phyloP scores from a whole-genome alignment of 2,888 invertebrate genomes.

The Patella caerulea region DNA sequence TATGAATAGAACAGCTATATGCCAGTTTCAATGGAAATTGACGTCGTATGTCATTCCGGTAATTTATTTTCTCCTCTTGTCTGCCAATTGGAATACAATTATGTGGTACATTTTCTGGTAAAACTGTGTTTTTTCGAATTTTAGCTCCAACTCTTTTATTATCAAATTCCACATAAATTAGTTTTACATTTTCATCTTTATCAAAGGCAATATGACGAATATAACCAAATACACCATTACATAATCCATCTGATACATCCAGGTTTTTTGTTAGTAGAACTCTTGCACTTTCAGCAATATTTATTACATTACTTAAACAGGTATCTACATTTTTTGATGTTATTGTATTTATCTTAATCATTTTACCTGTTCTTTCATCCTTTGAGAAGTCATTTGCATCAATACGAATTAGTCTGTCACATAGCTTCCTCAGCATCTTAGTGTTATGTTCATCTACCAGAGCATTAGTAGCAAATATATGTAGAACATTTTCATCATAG shows the following conservation, averaged over 20 bases:
- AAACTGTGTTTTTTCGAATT: background rate
- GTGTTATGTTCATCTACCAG: slow-evolving; percentile 16
- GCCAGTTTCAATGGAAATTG: slow-evolving; percentile 22
- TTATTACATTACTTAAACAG: background rate
- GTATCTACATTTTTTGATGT: background rate
- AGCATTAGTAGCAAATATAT: slow-evolving; percentile 18
- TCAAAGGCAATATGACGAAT: background rate
- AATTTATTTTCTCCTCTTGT: slow-evolving; percentile 14
- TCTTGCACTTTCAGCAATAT: slow-evolving; percentile 20
- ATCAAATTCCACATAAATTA: slow-evolving; percentile 18
- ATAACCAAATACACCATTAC: slow-evolving; percentile 25
- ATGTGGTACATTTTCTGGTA: background rate
- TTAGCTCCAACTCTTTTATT: slow-evolving; percentile 11
- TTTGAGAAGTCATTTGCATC: slow-evolving; percentile 18
- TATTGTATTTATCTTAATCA: background rate
- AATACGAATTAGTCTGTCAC: background rate
- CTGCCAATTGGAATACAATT: background rate
- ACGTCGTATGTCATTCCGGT: slow-evolving; percentile 1
- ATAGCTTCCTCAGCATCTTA: background rate
- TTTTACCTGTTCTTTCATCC: background rate
- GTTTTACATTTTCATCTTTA: background rate
- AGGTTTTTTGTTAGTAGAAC: slow-evolving; percentile 20
- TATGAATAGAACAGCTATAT: background rate
- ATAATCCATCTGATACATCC: slow-evolving; percentile 22
- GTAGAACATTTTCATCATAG: background rate